phyloP scores from a whole-genome alignment of 1,140 invertebrate species.

The Drosophila subpulchrella region DNA sequence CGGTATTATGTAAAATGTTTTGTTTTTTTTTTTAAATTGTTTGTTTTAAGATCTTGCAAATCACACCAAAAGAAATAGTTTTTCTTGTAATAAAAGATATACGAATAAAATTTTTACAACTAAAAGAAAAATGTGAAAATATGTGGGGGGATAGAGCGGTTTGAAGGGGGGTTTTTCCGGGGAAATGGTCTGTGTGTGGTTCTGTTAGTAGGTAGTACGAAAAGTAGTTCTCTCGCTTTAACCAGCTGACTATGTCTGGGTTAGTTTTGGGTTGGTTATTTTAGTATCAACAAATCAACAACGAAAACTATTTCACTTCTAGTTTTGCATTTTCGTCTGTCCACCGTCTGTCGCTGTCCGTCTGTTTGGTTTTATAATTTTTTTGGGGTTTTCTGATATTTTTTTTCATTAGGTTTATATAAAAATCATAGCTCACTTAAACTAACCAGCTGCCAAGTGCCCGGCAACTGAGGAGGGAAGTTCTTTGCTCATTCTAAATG shows the following conservation, averaged over 20 bases:
- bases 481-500: slow-evolving; percentile 78
- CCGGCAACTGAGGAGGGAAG: slow-evolving; percentile 79
- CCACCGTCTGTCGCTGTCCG: slow-evolving; percentile 21
- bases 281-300: slow-evolving; percentile 68
- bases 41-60: slow-evolving; percentile 77
- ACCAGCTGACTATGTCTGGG: slow-evolving; percentile 53
- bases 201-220: slow-evolving; percentile 33
- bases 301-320: slow-evolving; percentile 69
- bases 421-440: slow-evolving; percentile 79
- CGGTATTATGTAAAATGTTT: slow-evolving; percentile 42
- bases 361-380: slow-evolving; percentile 8
- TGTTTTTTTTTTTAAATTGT: slow-evolving; percentile 37
- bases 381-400: slow-evolving; percentile 27
- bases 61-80: slow-evolving; percentile 74
- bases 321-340: slow-evolving; percentile 47
- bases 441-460: slow-evolving; percentile 69
- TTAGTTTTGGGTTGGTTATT: slow-evolving; percentile 48
- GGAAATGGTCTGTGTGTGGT: background rate
- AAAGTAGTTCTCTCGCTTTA: slow-evolving; percentile 30
- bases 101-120: slow-evolving; percentile 45
- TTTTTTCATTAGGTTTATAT: slow-evolving; percentile 56
- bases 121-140: slow-evolving; percentile 46
- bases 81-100: slow-evolving; percentile 45
- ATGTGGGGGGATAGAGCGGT: background rate
- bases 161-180: background rate